Conservation (phyloP, 2,797 vertebrate genomes). For the Smutsia gigantea region DNA sequence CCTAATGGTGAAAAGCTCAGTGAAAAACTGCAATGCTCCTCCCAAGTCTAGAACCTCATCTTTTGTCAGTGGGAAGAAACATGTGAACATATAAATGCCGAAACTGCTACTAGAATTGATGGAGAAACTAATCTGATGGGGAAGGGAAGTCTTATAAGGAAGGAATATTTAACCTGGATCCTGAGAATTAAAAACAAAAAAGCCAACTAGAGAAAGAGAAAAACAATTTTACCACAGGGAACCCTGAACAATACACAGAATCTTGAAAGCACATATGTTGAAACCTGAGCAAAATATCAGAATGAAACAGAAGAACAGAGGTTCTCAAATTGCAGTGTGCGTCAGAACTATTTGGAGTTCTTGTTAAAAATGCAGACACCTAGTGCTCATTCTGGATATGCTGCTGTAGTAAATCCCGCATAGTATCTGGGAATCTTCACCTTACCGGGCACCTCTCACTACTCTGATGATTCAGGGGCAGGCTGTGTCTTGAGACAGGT, state of each 20-base stretch:
- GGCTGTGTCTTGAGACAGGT: background rate
- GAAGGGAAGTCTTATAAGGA: background rate
- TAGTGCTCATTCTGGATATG: background rate
- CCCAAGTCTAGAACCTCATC: background rate
- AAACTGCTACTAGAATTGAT: background rate
- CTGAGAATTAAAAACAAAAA: background rate
- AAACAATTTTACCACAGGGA: background rate
- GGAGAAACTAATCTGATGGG: background rate
- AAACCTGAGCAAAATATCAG: background rate
- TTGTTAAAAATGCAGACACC: background rate
- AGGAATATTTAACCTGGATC: background rate
- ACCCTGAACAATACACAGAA: background rate
- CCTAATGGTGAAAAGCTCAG: background rate
- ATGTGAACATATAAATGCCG: background rate
- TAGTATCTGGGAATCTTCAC: background rate
- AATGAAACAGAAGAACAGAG: background rate
- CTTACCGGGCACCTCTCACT: background rate
- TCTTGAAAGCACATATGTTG: background rate
- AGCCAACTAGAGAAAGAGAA: background rate
- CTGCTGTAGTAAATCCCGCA: background rate
- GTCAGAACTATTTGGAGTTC: background rate
- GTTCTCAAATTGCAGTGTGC: background rate
- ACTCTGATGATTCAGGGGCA: background rate
- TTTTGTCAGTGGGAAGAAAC: background rate
- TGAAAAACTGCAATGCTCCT: background rate